A percentile compares a stretch with the other conserved stretches of the same genome.
These are phyloP conservation scores for Stomorhina lunata DNA, from an alignment of 2,888 invertebrate species.

Conservation along the genomic window DNA sequence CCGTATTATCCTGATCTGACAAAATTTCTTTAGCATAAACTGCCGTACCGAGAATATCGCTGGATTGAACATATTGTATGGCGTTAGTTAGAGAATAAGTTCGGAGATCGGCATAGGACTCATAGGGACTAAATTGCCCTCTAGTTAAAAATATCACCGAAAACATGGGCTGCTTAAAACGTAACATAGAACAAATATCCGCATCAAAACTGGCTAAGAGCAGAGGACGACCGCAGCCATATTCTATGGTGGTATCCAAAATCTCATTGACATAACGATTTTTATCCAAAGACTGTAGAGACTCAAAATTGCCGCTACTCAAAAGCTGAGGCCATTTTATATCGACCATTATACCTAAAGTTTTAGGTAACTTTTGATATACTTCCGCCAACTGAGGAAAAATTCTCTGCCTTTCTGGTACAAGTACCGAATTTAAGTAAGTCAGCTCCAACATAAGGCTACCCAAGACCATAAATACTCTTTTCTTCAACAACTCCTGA, in stretches of 20 bases:
- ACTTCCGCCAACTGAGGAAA: conserved; percentile 94
- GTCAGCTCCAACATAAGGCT: conserved; percentile 85
- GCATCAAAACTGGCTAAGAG: conserved; percentile 97
- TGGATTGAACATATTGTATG: conserved; percentile 88
- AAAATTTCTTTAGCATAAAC: conserved; percentile 94
- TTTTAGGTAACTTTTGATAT: conserved; percentile 87
- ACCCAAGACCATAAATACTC: conserved; percentile 88
- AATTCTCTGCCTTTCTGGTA: conserved; percentile 83
- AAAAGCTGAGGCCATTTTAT: conserved; percentile 97
- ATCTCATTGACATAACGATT: conserved; percentile 93
- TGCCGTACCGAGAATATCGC: conserved; percentile 92
- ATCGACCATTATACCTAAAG: conserved; percentile 96
- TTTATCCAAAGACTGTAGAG: conserved; percentile 90
- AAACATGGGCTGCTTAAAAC: conserved; percentile 96
- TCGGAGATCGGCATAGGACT: conserved; percentile 90
- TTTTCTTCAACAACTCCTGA: conserved; percentile 92
- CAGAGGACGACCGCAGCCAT: conserved; percentile 90
- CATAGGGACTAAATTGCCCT: conserved; percentile 75
- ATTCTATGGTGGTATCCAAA: conserved; percentile 88
- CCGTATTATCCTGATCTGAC: conserved; percentile 76
- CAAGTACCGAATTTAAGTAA: conserved; percentile 88
- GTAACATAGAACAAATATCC: conserved; percentile 95
- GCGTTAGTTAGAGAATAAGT: conserved; percentile 89
- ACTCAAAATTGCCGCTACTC: conserved; percentile 90
- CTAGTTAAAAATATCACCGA: conserved; percentile 91